Base-by-base conservation (phyloP, 2,888 invertebrate species). In the Megalurothrips usitatus region DNA sequence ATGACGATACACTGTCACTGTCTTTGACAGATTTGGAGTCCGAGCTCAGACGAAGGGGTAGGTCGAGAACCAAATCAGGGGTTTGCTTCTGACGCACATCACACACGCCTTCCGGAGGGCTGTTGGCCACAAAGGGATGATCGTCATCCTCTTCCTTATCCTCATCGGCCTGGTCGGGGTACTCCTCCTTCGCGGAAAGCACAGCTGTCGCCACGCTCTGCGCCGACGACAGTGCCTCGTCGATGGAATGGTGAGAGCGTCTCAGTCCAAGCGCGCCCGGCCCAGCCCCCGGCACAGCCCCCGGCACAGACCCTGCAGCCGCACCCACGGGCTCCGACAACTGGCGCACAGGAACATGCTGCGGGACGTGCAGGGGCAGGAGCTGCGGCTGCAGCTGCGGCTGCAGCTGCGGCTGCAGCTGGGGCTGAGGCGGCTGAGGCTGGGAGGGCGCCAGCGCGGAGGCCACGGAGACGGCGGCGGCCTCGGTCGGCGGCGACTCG, bases 61-160 rank as follows among this genome's bases (percentile, higher is more conserved):
- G 88, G 87, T 94, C 95, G 92, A 94, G 92, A 83, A 95, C 95
- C 82, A 95, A 89, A 88, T 95, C 95, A 1, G 95, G 95, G 49
- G 94, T 92, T 84, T 91, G 91, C 83, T 89, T 90, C 83, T 90
- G 89, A 8, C 88, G 86, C 85, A 88, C 86, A 82, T 88, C 88
- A 82, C 88, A 87, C 81, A 88, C 87, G 82, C 88, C 87, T 43
- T 86, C 86, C 80, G 1, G 68, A 86, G 87, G 4, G 86, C 26
- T 26, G 23, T 12, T 19, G 11, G 14, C 14, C 6, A 58, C 58
- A 17, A 58, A 58, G 34, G 34, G 34, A 43, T 43, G 34, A 43
- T 43, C 34, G 34, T 43, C 34, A 58, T 58, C 58, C 58, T 58
- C 58, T 58, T 58, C 58, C 14, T 58, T 58, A 6, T 58, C 58